Base-by-base conservation (phyloP, 2,888 invertebrate genomes). In the Ametastegia equiseti region DNA sequence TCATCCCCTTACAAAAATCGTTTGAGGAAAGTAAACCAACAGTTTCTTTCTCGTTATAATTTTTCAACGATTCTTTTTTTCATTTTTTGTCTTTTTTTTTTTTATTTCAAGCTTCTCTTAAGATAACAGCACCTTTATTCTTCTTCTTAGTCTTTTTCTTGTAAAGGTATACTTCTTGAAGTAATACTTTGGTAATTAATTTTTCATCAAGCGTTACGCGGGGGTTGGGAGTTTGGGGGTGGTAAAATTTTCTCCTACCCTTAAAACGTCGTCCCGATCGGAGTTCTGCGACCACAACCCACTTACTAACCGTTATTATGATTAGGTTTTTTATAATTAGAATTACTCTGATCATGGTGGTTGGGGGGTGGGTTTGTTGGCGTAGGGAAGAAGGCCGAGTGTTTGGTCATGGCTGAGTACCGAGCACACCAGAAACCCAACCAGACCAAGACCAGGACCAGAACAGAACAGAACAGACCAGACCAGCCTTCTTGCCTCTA, bases 311-410 rank as follows among this genome's bases (percentile, higher is more conserved):
- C 60, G 60, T 84, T 84, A 84, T 85, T 86, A 87, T 86, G 85
- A 85, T 87, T 85, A 84, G 84, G 83, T 85, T 84, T 86, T 88
- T 87, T 85, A 85, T 87, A 88, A 88, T 88, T 87, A 88, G 86
- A 88, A 88, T 86, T 86, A 87, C 86, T 84, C 71, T 11, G 67
- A 67, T 67, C 67, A 42, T 23, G 67, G 36, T n/a, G 67, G 19
- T 67, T n/a, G 67, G 19, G 11, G 11, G 60, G 67, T 36, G 60
- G n/a, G 67, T 67, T 67, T 71, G 71, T 71, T 71, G 71, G 47
- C 71, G 71, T 23, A 69, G 69, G 42, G 11, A 1, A 30, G 65
- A 71, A 71, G 71, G 71, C 27, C 47, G 71, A 71, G 45, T 71
- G 71, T 71, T 71, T 71, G 71, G 42, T 15, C 45, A 71, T 71